Conservation (phyloP, 2,888 invertebrate species). For the Cerastis rubricosa region DNA sequence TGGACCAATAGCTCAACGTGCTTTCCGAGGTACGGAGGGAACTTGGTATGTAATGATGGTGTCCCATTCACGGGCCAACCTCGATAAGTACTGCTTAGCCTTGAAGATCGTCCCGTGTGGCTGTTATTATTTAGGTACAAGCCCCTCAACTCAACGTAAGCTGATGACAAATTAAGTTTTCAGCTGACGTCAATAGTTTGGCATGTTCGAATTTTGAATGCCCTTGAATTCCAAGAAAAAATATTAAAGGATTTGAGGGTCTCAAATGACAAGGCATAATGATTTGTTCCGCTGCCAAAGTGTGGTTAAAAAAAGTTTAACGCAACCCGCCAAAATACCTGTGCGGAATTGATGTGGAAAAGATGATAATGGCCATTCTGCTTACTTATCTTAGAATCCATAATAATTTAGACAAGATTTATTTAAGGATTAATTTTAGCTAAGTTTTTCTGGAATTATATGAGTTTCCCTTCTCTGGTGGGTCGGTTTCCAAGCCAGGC, state of each 20-base stretch:
- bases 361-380: neutral
- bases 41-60: neutral
- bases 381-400: neutral
- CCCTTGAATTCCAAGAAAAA: constrained; percentile 48
- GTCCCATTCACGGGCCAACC: neutral
- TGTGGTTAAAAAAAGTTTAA: neutral
- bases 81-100: neutral
- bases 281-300: constrained; percentile 23
- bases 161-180: constrained; percentile 34
- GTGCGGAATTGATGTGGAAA: neutral
- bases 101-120: neutral
- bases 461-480: no score
- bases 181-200: constrained; percentile 37
- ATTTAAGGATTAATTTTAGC: no score
- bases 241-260: constrained; percentile 15
- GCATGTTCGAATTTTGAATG: constrained; percentile 38
- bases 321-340: neutral
- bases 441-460: no score
- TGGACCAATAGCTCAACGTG: neutral
- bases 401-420: no score
- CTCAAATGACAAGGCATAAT: constrained; percentile 39
- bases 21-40: neutral
- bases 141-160: neutral
- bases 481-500: no score
- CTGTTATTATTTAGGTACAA: neutral